Evolutionary conservation across 2,888 invertebrate species (phyloP), one percentile per base, ranked within the genome.

Genomic region (Pycnomerus fuliginosus): DNA sequence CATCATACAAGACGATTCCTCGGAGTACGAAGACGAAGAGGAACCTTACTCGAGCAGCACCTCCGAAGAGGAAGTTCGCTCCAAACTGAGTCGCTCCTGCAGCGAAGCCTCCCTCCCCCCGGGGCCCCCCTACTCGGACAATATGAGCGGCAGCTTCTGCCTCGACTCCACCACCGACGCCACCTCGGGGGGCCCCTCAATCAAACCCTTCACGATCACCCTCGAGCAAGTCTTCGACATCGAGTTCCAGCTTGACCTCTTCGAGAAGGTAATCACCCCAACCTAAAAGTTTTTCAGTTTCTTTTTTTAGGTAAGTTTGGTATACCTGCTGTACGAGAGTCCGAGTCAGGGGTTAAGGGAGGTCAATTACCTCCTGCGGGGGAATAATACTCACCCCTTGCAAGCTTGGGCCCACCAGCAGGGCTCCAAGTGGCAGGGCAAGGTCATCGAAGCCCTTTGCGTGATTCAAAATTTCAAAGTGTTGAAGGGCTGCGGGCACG

Each of bases 361-460:
- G 24, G 38, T 60, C 15, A 5, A 39, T 4, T 41, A 62, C n/a
- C 43, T 61, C 4, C 15, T 57, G 11, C 37, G 52, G 14, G 34
- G 46, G 5, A 24, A 41, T 16, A 20, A 46, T 5, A 53, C 52
- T 2, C 32, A 51, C 17, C 46, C 68, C n/a, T 41, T 74, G 7
- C 34, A 50, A 7, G 50, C 59, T 25, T 71, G 71, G 65, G 55
- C 67, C 1, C 17, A 20, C 3, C 15, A 46, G 14, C 44, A 60
- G 40, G 46, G 50, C 1, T 52, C 62, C 11, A 54, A 65, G 11
- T 80, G 80, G 79, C 65, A 70, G 14, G 52, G 62, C 1, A 67
- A 70, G 50, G 48, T 80, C 1, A 42, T 80, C 0, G 80, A 81
- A 65, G 76, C 76, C 0, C 52, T 80, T 12, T 69, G 74, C 40